A percentile compares a stretch with the other conserved stretches of the same genome.
These are phyloP conservation scores for Ophthalmolycus amberensis DNA, from an alignment of 2,113 vertebrate species.

Conservation along the genomic window DNA sequence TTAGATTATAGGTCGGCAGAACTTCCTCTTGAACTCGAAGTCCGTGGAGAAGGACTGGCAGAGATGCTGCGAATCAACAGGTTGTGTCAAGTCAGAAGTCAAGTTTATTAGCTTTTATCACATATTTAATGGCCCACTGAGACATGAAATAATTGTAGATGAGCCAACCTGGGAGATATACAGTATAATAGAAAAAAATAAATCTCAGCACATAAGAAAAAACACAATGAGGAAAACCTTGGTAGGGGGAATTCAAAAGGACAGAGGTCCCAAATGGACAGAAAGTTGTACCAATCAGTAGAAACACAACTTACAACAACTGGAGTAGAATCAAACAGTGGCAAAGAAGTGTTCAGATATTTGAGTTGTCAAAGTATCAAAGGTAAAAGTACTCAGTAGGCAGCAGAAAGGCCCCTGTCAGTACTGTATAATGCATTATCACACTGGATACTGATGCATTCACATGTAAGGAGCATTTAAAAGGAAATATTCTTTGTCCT, in stretches of 20 bases:
- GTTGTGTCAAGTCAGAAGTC: neutral
- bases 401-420: neutral
- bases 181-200: neutral
- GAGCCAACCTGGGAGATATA: neutral
- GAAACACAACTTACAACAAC: neutral
- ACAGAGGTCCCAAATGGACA: neutral
- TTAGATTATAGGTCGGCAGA: slow-evolving; percentile 39
- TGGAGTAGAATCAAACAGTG: neutral
- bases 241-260: neutral
- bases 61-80: slow-evolving; percentile 1
- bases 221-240: neutral
- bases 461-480: neutral
- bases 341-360: neutral
- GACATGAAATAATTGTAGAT: neutral
- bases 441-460: neutral
- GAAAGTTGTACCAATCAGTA: neutral
- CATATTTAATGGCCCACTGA: neutral
- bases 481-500: neutral
- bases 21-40: slow-evolving; percentile 20
- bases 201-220: neutral
- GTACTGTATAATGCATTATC: neutral
- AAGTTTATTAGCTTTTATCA: neutral
- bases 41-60: neutral
- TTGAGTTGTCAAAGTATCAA: neutral
- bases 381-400: neutral